Base-by-base conservation (phyloP, 1,140 invertebrate genomes). In the Meloidogyne hapla region DNA sequence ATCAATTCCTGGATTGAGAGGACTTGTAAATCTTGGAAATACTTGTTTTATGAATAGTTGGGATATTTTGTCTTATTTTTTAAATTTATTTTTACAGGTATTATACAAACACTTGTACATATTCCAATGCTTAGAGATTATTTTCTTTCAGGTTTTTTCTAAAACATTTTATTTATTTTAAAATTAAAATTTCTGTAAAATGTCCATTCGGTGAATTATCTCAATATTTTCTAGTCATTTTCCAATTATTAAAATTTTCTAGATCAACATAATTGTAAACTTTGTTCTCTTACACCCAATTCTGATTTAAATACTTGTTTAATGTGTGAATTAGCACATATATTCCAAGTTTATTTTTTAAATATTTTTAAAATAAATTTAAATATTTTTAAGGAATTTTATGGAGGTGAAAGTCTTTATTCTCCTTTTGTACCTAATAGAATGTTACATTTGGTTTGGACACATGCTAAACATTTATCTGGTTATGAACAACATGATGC, bases 401-500 rank as follows among this genome's bases (percentile, higher is more conserved):
- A 81, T 72, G 69, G 63, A 5, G 69, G 70, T 40, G 26, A 74
- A 61, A 73, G 12, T 23, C 28, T 21, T 42, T 56, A 56, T 56
- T 69, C 40, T 23, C 81, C 80, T 21, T 89, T 97, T 84, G 94
- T 93, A 18, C 90, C 96, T 56, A 93, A 94, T 87, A 91, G 93
- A 56, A 74, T 76, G 76, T 23, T 77, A 9, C 76, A 77, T 69
- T 90, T 98, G 82, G 71, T 73, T 80, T 98, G 96, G 95, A 96
- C 93, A 4, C 94, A 97, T 88, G 95, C 94, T 38, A 91, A 92
- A 75, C 94, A 98, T 88, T 90, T 99, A 79, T 94, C 95, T 40
- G 94, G 95, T 48, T 79, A 97, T 88, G 93, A 96, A 86, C 95
- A 98, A 87, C 95, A 98, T 88, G 96, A 99, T 89, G 95, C 96